Evolutionary conservation across 2,113 vertebrate species (phyloP), one percentile per base, ranked within the genome.

Genomic region (Xyrauchen texanus): DNA sequence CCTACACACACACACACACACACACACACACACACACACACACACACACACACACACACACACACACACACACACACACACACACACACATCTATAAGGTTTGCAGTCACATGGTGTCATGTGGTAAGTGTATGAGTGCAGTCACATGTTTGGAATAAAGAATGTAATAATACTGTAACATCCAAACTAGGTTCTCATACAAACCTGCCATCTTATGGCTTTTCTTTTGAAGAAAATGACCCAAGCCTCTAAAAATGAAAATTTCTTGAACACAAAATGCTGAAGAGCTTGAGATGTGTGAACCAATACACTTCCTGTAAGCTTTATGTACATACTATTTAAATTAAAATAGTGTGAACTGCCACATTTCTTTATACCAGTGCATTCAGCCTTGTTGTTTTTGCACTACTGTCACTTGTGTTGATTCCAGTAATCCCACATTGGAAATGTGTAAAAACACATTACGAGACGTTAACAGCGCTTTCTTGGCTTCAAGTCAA

Each of bases 71-170:
- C 67, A 55, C 15, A 52, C 8, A 4, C 46, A n/a, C 47, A 34
- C 47, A 49, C 55, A 63, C 60, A 21, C 61, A 42, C 7, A 16
- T 73, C 21, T 75, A 53, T 51, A 65, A 6, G 21, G 61, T 52
- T 51, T 49, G 13, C 45, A 68, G 63, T 74, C 78, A 80, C 70
- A 75, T 67, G 69, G 15, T 49, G 69, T 80, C 69, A 80, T 80
- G 69, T 67, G 78, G 21, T 13, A 67, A 74, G 65, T 73, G 52
- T 42, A 66, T 57, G 64, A 67, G 70, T 49, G 34, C 11, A 45
- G 68, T 80, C 78, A 80, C 69, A 73, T 58, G 69, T 34, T 34
- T 34, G 21, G 21, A 34, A 34, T 34, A 34, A 34, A 34, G 21
- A 34, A 1, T 34, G 21, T 34, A 34, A 34, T 34, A 34, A 34